Evolutionary conservation across 30 jellyfish, hydroid and myxozoan genomes (phyloP), one percentile per base, ranked within the genome.

Genomic region (Catostylus mosaicus): DNA sequence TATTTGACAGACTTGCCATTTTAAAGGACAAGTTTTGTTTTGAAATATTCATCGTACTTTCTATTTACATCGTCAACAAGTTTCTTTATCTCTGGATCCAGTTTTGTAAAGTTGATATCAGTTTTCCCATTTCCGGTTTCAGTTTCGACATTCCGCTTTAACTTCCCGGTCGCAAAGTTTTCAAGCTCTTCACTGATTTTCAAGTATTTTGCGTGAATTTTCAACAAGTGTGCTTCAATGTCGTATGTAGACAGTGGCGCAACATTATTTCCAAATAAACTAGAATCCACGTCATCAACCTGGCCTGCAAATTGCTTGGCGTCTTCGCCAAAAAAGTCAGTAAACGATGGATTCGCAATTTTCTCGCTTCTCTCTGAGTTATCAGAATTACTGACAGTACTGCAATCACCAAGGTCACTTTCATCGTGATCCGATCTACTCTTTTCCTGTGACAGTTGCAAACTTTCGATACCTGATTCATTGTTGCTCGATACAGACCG

Each of bases 41-140:
- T 67, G 60, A 82, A 82, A 62, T 82, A 82, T 20, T 65, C 86
- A 19, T 82, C 77, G 56, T 82, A 82, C 61, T 82, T 59, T 33
- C 64, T 35, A 54, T 82, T 82, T 27, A 82, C 92, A 23, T 82
- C 92, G 37, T 68, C 92, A 32, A 82, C 74, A 19, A 82, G 45
- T 45, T 56, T 68, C 78, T 67, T 72, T 1, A 82, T 69, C 32
- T 82, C 92, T 5, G 92, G 92, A 27, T 82, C 92, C 22, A 82
- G 80, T 36, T 66, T 78, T 29, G 48, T 9, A 16, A 3, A 45
- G 27, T 34, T 11, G 0, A 14, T 32, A 40, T 32, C 30, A 9
- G 43, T 31, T 3, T 14, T n/a, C 12, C 22, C 56, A 0, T 60
- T 33, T n/a, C 36, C 2, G 35, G 14, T 71, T 47, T 35, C 80